phyloP scores from a whole-genome alignment of 2,113 vertebrate species.

The Motacilla alba region DNA sequence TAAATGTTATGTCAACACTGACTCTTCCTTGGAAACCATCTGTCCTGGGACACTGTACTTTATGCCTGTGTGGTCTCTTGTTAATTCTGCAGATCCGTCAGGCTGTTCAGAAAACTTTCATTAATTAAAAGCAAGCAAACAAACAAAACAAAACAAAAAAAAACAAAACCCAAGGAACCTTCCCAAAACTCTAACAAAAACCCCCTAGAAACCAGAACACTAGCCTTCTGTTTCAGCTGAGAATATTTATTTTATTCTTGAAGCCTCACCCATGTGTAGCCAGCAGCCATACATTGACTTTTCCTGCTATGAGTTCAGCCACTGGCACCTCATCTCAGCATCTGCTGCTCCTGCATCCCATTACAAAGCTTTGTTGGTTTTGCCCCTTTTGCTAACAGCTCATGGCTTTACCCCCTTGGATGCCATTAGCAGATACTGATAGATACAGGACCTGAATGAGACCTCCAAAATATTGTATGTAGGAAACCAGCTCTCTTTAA shows the following conservation, averaged over 20 bases:
- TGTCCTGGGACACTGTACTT: not conserved
- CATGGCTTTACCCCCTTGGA: not conserved
- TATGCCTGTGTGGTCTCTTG: not conserved
- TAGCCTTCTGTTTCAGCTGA: not conserved
- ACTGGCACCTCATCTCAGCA: not conserved
- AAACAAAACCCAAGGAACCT: not conserved
- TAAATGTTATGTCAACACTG: not conserved
- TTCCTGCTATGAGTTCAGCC: not conserved
- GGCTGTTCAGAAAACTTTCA: not conserved
- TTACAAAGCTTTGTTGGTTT: not conserved
- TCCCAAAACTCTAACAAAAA: not conserved
- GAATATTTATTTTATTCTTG: not conserved
- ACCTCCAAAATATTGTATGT: not conserved
- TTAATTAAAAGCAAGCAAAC: not conserved
- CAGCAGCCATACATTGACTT: not conserved
- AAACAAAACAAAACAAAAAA: not conserved
- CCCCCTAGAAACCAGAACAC: not conserved
- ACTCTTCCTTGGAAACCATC: not conserved
- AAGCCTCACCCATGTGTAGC: not conserved
- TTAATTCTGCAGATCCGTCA: not conserved
- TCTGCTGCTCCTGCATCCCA: not conserved
- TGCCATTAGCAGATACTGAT: not conserved
- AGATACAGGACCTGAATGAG: not conserved
- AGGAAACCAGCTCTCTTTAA: not conserved
- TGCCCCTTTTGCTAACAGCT: not conserved